Conservation (phyloP, 2,113 vertebrate genomes). For the Colistium nudipinnis region DNA sequence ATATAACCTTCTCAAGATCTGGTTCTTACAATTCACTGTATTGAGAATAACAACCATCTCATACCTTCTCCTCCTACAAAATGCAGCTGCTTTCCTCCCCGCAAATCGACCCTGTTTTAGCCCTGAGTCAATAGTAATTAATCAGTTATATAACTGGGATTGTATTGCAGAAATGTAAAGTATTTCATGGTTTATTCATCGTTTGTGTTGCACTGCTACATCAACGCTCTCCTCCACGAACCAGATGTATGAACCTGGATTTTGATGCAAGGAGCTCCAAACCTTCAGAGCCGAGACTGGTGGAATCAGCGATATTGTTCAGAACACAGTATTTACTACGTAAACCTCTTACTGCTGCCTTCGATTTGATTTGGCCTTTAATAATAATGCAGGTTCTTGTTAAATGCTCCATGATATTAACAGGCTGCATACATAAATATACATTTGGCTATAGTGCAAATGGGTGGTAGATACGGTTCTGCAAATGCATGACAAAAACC, state of each 20-base stretch:
- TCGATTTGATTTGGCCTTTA: no score
- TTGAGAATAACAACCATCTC: background rate
- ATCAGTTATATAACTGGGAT: background rate
- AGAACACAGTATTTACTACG: no score
- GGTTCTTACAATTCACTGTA: background rate
- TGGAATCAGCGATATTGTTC: no score
- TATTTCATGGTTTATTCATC: background rate
- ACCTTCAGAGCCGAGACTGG: no score
- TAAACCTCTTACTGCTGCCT: no score
- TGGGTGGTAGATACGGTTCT: background rate
- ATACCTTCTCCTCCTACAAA: background rate
- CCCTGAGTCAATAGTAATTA: background rate
- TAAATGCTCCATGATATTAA: background rate
- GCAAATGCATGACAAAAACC: background rate
- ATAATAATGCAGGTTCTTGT: background rate
- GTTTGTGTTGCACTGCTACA: background rate
- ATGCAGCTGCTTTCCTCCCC: background rate
- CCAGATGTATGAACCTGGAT: no score
- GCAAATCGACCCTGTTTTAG: background rate
- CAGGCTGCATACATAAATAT: background rate
- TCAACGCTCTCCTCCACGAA: background rate
- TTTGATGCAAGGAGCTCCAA: no score
- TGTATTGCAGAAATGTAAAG: background rate
- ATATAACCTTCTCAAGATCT: no score
- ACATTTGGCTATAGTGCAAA: background rate